Evolutionary conservation across 2,113 vertebrate species (phyloP).

Genomic region (Meleagris gallopavo): DNA sequence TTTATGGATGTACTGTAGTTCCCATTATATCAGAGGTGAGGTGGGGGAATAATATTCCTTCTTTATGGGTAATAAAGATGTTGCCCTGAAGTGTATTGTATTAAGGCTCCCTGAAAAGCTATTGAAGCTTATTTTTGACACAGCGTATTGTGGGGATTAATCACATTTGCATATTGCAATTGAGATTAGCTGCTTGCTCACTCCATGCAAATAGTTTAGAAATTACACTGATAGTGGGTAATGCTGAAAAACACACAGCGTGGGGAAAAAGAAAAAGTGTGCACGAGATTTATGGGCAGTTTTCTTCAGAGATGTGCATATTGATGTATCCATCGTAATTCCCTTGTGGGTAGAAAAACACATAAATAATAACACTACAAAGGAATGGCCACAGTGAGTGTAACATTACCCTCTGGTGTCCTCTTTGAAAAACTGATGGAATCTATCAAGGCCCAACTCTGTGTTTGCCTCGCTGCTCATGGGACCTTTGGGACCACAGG

Average conservation of each 20-base stretch:
- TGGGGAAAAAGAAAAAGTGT: background rate
- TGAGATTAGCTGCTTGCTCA: background rate
- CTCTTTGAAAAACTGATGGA: background rate
- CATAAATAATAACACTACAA: background rate
- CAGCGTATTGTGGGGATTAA: background rate
- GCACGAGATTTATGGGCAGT: too few species aligned
- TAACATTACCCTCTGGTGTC: background rate
- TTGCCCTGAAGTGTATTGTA: background rate
- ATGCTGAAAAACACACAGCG: fast-evolving
- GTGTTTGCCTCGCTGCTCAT: background rate
- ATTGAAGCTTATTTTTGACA: background rate
- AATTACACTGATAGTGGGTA: background rate
- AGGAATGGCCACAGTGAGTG: background rate
- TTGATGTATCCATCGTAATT: background rate
- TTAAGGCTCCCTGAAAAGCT: background rate
- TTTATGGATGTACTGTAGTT: background rate
- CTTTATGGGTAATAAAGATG: background rate
- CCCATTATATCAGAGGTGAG: background rate
- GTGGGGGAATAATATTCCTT: background rate
- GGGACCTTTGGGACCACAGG: background rate
- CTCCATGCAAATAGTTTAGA: background rate
- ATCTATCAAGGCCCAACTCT: background rate
- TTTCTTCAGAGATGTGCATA: background rate
- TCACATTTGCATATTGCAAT: background rate
- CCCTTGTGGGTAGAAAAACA: background rate